These are phyloP conservation scores for Haemorhous mexicanus DNA, from an alignment of 2,113 vertebrate species.

Conservation along the genomic window DNA sequence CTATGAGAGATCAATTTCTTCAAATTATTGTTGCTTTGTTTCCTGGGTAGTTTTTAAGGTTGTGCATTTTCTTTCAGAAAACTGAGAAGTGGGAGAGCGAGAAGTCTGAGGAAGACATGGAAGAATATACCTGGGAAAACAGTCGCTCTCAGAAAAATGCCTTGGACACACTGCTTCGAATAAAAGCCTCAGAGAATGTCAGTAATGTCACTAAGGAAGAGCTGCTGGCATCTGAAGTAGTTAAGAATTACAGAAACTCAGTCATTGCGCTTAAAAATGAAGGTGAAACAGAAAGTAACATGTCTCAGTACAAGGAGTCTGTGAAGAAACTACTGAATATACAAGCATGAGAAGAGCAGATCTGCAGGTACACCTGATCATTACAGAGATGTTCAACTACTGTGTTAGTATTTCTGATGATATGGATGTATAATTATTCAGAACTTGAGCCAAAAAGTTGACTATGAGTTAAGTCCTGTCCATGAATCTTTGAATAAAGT, in stretches of 20 bases:
- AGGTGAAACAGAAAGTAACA: slow-evolving; percentile 79
- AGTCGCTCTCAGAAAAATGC: slow-evolving; percentile 84
- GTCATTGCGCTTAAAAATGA: slow-evolving; percentile 84
- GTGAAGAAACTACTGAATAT: slow-evolving; percentile 84
- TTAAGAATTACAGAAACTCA: slow-evolving; percentile 83
- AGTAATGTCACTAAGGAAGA: slow-evolving; percentile 63
- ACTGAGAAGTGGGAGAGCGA: slow-evolving; percentile 87
- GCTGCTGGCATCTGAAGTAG: slow-evolving; percentile 75
- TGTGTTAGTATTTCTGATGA: neutral
- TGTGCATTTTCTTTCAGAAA: slow-evolving; percentile 79
- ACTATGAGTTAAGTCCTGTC: neutral
- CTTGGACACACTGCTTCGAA: slow-evolving; percentile 76
- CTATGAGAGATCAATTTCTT: neutral
- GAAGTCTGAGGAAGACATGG: slow-evolving; percentile 88
- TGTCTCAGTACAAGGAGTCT: slow-evolving; percentile 87
- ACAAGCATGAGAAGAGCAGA: neutral
- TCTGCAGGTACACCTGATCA: neutral
- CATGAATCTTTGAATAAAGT: slow-evolving; percentile 32
- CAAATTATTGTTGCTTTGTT: neutral
- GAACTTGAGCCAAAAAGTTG: neutral
- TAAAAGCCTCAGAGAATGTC: slow-evolving; percentile 65
- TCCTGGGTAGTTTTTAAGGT: neutral
- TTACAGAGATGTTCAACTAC: neutral
- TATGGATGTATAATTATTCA: neutral
- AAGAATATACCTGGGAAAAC: slow-evolving; percentile 89